A percentile compares a stretch with the other conserved stretches of the same genome.
Evolutionary conservation across 2,113 vertebrate species (phyloP).

Genomic region (Semicossyphus pulcher): DNA sequence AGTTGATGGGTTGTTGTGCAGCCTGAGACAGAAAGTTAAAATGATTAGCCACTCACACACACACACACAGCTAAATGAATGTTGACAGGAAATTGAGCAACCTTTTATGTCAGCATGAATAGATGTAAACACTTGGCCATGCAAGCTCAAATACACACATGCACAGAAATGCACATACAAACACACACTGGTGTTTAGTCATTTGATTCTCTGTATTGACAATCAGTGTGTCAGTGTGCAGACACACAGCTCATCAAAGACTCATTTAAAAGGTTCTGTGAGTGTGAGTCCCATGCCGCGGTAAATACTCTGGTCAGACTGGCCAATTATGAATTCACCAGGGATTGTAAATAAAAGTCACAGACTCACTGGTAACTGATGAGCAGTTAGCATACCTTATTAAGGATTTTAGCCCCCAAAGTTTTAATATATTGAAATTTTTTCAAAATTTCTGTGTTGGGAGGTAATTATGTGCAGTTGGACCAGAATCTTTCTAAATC

Average conservation of each 20-base stretch:
- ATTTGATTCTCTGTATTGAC: conserved; percentile 17
- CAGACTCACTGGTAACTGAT: background rate
- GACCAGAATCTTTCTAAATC: no score
- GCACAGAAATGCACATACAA: background rate
- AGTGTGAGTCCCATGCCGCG: conserved; percentile 16
- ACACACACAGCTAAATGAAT: conserved; percentile 30
- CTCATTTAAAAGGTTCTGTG: conserved; percentile 26
- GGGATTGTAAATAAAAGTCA: background rate
- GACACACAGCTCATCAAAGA: conserved; percentile 27
- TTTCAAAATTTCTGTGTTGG: no score
- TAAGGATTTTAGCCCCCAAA: background rate
- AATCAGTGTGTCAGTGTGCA: conserved; percentile 21
- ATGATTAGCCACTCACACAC: conserved; percentile 25
- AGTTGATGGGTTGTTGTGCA: background rate
- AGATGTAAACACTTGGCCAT: conserved; percentile 2
- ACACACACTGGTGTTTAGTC: conserved; percentile 3
- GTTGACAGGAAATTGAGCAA: conserved; percentile 1
- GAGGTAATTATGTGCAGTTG: no score
- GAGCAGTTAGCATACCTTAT: background rate
- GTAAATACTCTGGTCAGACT: conserved; percentile 1
- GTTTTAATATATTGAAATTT: no score
- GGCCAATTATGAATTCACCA: background rate
- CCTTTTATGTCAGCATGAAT: conserved; percentile 31
- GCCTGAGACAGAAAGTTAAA: conserved; percentile 16
- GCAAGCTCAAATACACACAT: conserved; percentile 7